These are phyloP conservation scores for Odontamblyopus lacepedii DNA, from an alignment of 2,797 vertebrate species.

Conservation along the genomic window DNA sequence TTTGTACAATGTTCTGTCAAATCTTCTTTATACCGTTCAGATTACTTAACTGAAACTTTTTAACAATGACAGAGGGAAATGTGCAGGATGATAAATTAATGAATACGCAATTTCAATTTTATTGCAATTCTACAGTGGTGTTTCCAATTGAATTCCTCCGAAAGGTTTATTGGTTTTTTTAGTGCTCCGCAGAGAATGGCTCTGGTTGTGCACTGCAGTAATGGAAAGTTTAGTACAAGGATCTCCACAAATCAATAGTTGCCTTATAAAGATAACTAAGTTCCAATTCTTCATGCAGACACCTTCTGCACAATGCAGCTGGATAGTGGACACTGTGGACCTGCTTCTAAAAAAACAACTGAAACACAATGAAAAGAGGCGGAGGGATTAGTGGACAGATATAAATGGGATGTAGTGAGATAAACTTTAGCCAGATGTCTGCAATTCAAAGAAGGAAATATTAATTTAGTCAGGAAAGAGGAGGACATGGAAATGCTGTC, in stretches of 20 bases:
- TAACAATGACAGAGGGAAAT: not conserved
- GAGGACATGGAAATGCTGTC: not conserved
- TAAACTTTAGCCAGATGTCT: not conserved
- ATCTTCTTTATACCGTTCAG: not conserved
- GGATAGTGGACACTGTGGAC: not conserved
- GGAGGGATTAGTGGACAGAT: not conserved
- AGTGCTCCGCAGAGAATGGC: not conserved
- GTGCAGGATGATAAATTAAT: not conserved
- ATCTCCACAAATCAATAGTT: slow-evolving; percentile 2
- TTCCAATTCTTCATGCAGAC: not conserved
- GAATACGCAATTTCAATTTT: not conserved
- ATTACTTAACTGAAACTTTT: slow-evolving; percentile 7
- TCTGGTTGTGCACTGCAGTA: slow-evolving; percentile 7
- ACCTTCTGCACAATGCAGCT: not conserved
- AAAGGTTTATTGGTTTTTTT: slow-evolving; percentile 13
- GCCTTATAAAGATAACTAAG: slow-evolving; percentile 1
- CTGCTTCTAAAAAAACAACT: not conserved
- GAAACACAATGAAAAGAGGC: not conserved
- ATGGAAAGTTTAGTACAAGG: slow-evolving; percentile 2
- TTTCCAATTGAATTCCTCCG: slow-evolving; percentile 11
- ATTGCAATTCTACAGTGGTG: not conserved
- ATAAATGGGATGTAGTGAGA: not conserved
- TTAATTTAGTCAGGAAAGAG: not conserved
- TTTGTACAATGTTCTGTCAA: not conserved
- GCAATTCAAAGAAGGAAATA: not conserved